Base-by-base conservation (phyloP, 2,888 invertebrate genomes). In the Protula sp. region DNA sequence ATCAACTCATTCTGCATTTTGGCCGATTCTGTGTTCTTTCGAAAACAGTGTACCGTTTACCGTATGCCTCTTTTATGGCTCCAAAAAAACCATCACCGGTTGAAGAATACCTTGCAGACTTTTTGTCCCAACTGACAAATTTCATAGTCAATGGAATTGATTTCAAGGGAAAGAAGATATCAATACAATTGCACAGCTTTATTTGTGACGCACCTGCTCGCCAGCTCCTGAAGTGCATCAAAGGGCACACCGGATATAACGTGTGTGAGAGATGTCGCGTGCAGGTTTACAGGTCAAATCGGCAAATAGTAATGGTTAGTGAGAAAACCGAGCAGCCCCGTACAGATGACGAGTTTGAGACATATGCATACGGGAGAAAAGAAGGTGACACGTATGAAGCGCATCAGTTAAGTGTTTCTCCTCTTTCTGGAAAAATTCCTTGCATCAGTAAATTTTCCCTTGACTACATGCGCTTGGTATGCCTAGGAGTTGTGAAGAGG, bases 401-500 rank as follows among this genome's bases (percentile, higher is more conserved):
- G 2, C 70, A 71, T 59, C 70, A 72, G 31, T 52, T 24, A 52
- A 68, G 66, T 1, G 28, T 5, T 22, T 67, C 67, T 24, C 67
- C 69, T 31, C 63, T 72, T 22, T 51, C n/a, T 22, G 53, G 59
- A 19, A 48, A 60, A 26, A 48, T 72, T 54, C 65, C 69, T 1
- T 55, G 69, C 61, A 63, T 72, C n/a, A 30, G 61, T 19, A 62
- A 68, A 47, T 69, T 76, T 64, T 68, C 71, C 4, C 47, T 74
- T 5, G 75, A 77, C 59, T 72, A 70, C 51, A 76, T 77, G 76
- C 75, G 76, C 58, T 63, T 71, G 4, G 68, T 72, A 2, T 74
- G 72, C 54, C 55, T 74, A 14, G 76, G 76, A 56, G 70, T 75
- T 3, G 58, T 66, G 45, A 69, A 63, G 59, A 58, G 65, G 26